Evolutionary conservation across 1,140 invertebrate genomes (phyloP).

Genomic region (Chionoecetes opilio): DNA sequence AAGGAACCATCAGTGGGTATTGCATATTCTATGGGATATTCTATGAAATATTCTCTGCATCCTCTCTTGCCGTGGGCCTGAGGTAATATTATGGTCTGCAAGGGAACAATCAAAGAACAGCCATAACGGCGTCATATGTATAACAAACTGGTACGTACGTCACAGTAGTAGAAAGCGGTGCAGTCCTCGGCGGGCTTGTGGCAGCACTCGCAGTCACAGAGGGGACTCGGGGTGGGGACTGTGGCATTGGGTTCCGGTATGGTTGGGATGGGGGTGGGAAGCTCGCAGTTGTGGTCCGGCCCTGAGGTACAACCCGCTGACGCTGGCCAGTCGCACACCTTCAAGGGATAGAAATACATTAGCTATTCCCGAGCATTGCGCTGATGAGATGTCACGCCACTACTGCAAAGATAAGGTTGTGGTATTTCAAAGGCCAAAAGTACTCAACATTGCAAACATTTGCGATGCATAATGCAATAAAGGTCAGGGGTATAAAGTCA

Average conservation of each 20-base stretch:
- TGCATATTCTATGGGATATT: too few relatives aligned
- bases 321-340: slow-evolving; percentile 43
- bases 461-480: neutral
- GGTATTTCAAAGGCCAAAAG: neutral
- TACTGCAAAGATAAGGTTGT: too few relatives aligned
- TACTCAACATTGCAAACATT: neutral
- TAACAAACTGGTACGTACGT: neutral
- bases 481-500: too few relatives aligned
- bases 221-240: neutral
- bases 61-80: neutral
- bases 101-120: neutral
- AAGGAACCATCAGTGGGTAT: neutral
- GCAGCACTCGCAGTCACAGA: slow-evolving; percentile 30
- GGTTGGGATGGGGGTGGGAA: neutral
- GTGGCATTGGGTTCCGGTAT: neutral
- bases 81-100: neutral
- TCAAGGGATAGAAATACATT: neutral
- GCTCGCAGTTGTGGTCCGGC: neutral
- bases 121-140: too few relatives aligned
- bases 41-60: too few relatives aligned
- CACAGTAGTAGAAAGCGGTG: slow-evolving; percentile 36
- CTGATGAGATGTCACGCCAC: too few relatives aligned
- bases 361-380: neutral
- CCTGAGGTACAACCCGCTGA: neutral
- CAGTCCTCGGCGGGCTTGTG: slow-evolving; percentile 33